phyloP scores from a whole-genome alignment of 2,113 vertebrate genomes.

The Chionomys nivalis region DNA sequence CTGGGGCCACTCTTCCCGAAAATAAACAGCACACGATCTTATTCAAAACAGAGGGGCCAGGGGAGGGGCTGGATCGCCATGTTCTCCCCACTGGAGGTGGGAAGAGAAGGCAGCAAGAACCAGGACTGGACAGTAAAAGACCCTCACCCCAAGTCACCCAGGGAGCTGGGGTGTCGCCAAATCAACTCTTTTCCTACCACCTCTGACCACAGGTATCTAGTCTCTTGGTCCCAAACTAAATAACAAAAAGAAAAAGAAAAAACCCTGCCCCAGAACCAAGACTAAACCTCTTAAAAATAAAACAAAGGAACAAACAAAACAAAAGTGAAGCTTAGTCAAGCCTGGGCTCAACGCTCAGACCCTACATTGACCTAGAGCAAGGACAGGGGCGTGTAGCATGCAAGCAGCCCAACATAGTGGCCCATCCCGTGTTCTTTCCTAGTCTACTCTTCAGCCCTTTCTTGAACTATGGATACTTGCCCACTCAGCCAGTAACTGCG shows the following conservation, averaged over 20 bases:
- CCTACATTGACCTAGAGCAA: neutral
- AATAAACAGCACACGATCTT: constrained; percentile 95
- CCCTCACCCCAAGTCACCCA: neutral
- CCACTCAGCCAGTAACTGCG: neutral
- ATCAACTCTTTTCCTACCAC: neutral
- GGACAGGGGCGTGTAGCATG: neutral
- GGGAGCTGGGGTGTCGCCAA: neutral
- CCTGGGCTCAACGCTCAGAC: neutral
- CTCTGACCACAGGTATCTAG: neutral
- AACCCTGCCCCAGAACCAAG: neutral
- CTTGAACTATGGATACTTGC: neutral
- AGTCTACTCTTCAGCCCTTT: neutral
- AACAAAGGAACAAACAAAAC: neutral
- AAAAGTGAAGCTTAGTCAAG: neutral
- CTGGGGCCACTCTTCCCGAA: constrained; percentile 92
- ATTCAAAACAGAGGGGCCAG: constrained; percentile 87
- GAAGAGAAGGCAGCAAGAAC: neutral
- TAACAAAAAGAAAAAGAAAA: neutral
- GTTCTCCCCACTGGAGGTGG: constrained; percentile 75
- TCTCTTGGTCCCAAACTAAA: neutral
- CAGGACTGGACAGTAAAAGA: neutral
- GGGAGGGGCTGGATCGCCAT: constrained; percentile 90
- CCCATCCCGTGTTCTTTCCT: neutral
- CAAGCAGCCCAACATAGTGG: neutral
- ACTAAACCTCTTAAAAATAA: neutral